A percentile compares a stretch with the other conserved stretches of the same genome.
These are phyloP conservation scores for Synaphobranchus kaupii DNA, from an alignment of 2,797 vertebrate species.

Conservation along the genomic window DNA sequence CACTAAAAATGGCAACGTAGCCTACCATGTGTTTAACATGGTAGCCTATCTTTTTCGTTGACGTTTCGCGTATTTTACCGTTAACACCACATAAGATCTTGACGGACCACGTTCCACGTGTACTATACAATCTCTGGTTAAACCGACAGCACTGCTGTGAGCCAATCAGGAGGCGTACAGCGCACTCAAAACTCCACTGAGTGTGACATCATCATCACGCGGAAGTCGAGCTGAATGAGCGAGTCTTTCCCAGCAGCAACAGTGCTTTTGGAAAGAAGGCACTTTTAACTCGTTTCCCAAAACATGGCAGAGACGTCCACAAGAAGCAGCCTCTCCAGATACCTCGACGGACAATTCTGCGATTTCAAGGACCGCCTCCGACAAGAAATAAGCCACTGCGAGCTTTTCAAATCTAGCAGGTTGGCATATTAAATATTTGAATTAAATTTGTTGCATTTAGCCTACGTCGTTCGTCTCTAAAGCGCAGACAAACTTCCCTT, in stretches of 20 bases:
- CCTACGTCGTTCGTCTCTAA: background rate
- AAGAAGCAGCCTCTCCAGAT: constrained; percentile 53
- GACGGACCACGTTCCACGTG: background rate
- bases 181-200: background rate
- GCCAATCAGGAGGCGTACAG: background rate
- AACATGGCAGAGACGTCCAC: constrained; percentile 7
- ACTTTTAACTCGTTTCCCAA: background rate
- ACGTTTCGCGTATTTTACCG: background rate
- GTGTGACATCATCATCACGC: constrained; percentile 47
- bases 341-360: constrained; percentile 64
- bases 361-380: constrained; percentile 54
- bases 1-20: too few species aligned
- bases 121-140: too few species aligned
- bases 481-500: background rate
- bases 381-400: constrained; percentile 52
- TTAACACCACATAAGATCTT: background rate
- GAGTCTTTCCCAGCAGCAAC: background rate
- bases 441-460: background rate
- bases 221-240: constrained; percentile 37
- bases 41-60: background rate
- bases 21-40: too few species aligned
- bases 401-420: constrained; percentile 63
- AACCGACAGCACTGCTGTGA: background rate
- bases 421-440: constrained; percentile 24
- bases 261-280: constrained; percentile 5